phyloP scores from a whole-genome alignment of 1,140 invertebrate species.

The Caenorhabditis remanei region DNA sequence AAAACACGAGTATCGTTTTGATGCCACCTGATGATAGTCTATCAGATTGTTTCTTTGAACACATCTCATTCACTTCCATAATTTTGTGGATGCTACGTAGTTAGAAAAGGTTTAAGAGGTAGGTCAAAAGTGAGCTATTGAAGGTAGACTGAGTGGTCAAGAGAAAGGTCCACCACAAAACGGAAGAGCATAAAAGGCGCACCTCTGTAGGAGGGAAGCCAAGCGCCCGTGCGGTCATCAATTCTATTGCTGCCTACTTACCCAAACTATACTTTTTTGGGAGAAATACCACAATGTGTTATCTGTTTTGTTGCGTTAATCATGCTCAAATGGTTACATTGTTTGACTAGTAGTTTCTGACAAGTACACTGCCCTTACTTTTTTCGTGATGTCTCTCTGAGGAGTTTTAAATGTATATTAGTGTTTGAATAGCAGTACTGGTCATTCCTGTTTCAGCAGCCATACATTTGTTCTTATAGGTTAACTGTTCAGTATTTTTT shows the following conservation, averaged over 20 bases:
- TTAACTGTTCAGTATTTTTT: too few species aligned
- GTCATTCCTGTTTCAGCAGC: too few species aligned
- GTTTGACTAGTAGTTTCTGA: constrained; percentile 24
- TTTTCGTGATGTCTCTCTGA: not conserved
- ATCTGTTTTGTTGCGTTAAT: constrained; percentile 30
- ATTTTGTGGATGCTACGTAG: constrained; percentile 28
- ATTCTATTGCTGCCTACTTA: constrained; percentile 54
- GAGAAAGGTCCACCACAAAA: constrained; percentile 31
- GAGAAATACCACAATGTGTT: constrained; percentile 14
- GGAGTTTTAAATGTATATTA: not conserved
- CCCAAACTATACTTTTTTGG: constrained; percentile 51
- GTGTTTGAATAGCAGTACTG: too few species aligned
- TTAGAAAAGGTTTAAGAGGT: constrained; percentile 10
- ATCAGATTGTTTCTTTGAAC: not conserved
- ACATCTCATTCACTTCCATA: not conserved
- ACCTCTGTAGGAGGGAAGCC: constrained; percentile 43
- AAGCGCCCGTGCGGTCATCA: constrained; percentile 51
- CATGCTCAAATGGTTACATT: constrained; percentile 32
- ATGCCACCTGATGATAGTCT: too few species aligned
- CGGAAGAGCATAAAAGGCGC: constrained; percentile 52
- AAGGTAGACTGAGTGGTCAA: constrained; percentile 48
- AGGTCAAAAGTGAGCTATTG: constrained; percentile 44
- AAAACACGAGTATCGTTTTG: not conserved
- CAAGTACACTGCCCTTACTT: constrained; percentile 35
- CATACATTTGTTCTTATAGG: too few species aligned